Percentiles rank a stretch among this genome's conserved stretches.
Evolutionary conservation across 2,113 vertebrate species (phyloP).

Genomic region (Prietella phreatophila): DNA sequence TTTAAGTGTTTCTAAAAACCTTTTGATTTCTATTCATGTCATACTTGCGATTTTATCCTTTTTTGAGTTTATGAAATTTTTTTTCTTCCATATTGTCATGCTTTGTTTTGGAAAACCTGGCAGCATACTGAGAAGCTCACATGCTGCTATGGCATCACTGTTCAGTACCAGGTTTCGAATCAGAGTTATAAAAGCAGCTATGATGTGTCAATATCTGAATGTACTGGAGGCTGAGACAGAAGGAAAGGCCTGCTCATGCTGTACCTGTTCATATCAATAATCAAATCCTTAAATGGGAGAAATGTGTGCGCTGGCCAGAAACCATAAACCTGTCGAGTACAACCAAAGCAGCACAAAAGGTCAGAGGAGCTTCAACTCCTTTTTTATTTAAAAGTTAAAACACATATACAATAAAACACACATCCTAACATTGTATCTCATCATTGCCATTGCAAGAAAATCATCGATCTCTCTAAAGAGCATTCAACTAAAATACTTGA

Average conservation of each 20-base stretch:
- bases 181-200: neutral
- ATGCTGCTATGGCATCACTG: neutral
- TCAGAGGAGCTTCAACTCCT: constrained; percentile 52
- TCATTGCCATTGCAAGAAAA: neutral
- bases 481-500: neutral
- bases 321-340: constrained; percentile 7
- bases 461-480: neutral
- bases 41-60: neutral
- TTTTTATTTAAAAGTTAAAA: constrained; percentile 38
- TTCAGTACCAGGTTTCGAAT: neutral
- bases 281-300: constrained; percentile 35
- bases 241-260: neutral
- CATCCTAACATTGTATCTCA: neutral
- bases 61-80: neutral
- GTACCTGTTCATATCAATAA: constrained; percentile 41
- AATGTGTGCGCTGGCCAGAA: neutral
- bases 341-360: constrained; percentile 15
- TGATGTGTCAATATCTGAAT: constrained; percentile 10
- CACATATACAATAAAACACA: neutral
- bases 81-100: neutral
- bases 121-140: neutral
- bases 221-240: neutral
- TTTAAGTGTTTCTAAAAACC: neutral
- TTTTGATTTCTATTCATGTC: neutral
- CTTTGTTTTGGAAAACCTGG: neutral